These are phyloP conservation scores for Astreopora myriophthalma DNA, from an alignment of 64 coral and sea anemone genomes.

Conservation along the genomic window DNA sequence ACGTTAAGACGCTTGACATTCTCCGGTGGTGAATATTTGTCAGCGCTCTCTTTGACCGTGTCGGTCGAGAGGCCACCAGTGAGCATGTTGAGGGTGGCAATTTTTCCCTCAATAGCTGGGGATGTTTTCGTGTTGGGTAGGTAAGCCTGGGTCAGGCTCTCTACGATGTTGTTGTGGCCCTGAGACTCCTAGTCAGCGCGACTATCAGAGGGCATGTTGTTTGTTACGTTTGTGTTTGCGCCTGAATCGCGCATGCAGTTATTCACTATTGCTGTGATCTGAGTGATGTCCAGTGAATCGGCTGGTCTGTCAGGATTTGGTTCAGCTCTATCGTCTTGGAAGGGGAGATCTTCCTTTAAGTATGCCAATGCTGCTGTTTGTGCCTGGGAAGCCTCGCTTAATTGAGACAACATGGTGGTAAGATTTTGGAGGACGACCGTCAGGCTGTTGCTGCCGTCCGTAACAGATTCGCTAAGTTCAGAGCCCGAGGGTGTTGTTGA, in stretches of 20 bases:
- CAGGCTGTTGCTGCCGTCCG: not conserved
- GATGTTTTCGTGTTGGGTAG: slow-evolving; percentile 1
- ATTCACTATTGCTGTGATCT: not conserved
- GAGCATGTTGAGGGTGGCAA: slow-evolving; percentile 29
- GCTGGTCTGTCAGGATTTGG: not conserved
- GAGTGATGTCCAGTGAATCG: not conserved
- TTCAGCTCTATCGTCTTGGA: not conserved
- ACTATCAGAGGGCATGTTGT: not conserved
- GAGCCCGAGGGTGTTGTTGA: not conserved
- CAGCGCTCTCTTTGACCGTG: not conserved
- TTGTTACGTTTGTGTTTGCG: not conserved
- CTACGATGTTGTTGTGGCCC: not conserved
- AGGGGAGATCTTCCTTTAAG: slow-evolving; percentile 7
- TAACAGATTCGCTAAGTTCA: not conserved
- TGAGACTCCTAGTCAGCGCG: not conserved
- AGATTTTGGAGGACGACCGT: not conserved
- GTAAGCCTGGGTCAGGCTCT: slow-evolving; percentile 28
- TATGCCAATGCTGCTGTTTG: not conserved
- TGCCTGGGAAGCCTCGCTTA: not conserved
- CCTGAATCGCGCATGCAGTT: not conserved
- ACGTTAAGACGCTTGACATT: slow-evolving; percentile 4
- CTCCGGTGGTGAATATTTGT: slow-evolving; percentile 25
- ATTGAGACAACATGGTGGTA: not conserved
- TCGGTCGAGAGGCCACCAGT: not conserved
- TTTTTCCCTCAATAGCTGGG: not conserved